Conservation (phyloP, 2,888 invertebrate species). For the Salpingus planirostris region DNA sequence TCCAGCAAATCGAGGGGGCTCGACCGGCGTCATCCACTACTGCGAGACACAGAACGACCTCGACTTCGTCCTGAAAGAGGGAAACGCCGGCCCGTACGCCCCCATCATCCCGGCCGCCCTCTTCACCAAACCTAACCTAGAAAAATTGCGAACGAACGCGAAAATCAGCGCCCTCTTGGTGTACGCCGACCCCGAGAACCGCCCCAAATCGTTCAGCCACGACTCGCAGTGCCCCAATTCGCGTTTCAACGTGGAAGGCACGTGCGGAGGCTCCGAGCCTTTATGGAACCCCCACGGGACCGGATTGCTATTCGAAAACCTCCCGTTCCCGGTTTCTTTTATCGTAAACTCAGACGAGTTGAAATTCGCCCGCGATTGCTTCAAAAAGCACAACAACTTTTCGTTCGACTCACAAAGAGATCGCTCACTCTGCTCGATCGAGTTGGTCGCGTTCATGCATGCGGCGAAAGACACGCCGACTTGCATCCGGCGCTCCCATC, state of each 20-base stretch:
- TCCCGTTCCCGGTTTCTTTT: slow-evolving; percentile 83
- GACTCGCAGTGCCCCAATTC: slow-evolving; percentile 81
- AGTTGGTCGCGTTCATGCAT: slow-evolving; percentile 82
- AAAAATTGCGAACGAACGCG: slow-evolving; percentile 45
- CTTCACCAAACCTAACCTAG: slow-evolving; percentile 47
- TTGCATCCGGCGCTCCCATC: slow-evolving; percentile 53
- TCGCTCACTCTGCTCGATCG: slow-evolving; percentile 77
- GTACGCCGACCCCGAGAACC: slow-evolving; percentile 41
- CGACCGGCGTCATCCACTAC: slow-evolving; percentile 76
- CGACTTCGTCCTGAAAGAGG: slow-evolving; percentile 60
- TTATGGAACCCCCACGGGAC: slow-evolving; percentile 78
- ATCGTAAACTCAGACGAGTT: slow-evolving; percentile 55
- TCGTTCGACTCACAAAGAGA: slow-evolving; percentile 53
- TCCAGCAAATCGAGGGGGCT: slow-evolving; percentile 64
- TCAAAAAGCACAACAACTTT: slow-evolving; percentile 59
- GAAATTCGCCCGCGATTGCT: slow-evolving; percentile 52
- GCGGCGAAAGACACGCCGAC: slow-evolving; percentile 79
- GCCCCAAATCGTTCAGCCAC: slow-evolving; percentile 42
- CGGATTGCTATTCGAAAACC: slow-evolving; percentile 66
- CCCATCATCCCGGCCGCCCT: slow-evolving; percentile 58
- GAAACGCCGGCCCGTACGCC: slow-evolving; percentile 73
- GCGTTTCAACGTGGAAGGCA: slow-evolving; percentile 47
- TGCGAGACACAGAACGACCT: slow-evolving; percentile 58
- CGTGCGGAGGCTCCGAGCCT: slow-evolving; percentile 27
- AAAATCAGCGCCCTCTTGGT: slow-evolving; percentile 61